Conservation (phyloP, 2,797 vertebrate species). For the Enteromius mattozi region DNA sequence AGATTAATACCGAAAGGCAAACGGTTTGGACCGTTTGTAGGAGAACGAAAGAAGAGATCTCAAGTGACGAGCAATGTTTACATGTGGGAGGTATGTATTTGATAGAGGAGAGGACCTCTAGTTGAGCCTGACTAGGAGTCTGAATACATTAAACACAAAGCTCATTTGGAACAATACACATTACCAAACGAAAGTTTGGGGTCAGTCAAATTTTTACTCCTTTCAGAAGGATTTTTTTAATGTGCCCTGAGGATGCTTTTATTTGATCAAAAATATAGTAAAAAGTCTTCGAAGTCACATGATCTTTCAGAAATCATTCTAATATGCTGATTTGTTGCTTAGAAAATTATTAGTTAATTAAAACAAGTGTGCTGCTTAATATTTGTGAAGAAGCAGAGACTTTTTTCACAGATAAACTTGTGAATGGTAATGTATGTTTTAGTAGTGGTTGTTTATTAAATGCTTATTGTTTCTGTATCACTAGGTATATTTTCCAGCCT, state of each 20-base stretch:
- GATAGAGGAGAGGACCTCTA: background rate
- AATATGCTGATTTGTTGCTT: background rate
- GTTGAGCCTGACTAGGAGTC: background rate
- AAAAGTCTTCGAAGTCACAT: background rate
- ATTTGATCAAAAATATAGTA: background rate
- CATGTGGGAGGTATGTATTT: conserved; percentile 92
- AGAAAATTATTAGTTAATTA: background rate
- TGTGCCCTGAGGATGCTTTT: background rate
- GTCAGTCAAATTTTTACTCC: background rate
- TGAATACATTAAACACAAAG: background rate
- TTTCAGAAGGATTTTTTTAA: background rate
- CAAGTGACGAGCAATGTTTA: conserved; percentile 95
- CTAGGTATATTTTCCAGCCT: conserved; percentile 92
- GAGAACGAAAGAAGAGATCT: conserved; percentile 93
- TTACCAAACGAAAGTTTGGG: background rate
- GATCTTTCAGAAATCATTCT: background rate
- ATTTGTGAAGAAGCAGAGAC: too few species aligned
- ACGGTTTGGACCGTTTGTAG: conserved; percentile 91
- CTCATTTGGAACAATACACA: background rate
- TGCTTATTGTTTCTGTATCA: conserved; percentile 4
- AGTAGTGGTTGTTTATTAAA: background rate
- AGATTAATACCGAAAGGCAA: conserved; percentile 89
- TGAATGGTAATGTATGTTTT: background rate
- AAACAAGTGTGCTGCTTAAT: background rate
- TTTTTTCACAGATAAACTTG: background rate